A percentile compares a stretch with the other conserved stretches of the same genome.
Evolutionary conservation across 1,140 invertebrate genomes (phyloP).

Genomic region (Solen grandis): DNA sequence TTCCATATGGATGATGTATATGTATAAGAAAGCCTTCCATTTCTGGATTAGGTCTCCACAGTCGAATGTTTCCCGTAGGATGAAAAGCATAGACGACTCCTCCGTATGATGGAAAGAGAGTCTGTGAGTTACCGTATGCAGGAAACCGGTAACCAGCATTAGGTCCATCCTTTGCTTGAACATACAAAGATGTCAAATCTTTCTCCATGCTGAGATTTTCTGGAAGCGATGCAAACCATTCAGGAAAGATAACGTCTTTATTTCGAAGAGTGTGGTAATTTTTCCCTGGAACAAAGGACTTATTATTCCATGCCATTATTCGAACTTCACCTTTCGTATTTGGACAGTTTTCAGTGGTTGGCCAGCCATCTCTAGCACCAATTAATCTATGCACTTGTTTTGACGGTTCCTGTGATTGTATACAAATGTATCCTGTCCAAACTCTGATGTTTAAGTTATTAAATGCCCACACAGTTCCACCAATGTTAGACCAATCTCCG

Average conservation of each 20-base stretch:
- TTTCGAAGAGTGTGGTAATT: too few relatives aligned
- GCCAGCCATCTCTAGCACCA: not conserved
- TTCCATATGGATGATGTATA: conserved; percentile 28
- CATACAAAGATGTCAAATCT: conserved; percentile 30
- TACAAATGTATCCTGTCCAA: conserved; percentile 17
- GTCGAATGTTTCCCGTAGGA: not conserved
- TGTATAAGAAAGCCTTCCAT: conserved; percentile 3
- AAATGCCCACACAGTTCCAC: conserved; percentile 12
- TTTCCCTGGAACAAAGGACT: too few relatives aligned
- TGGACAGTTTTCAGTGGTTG: not conserved
- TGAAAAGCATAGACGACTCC: conserved; percentile 14
- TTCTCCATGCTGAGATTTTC: not conserved
- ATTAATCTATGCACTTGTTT: not conserved
- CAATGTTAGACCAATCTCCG: not conserved
- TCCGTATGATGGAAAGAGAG: conserved; percentile 4
- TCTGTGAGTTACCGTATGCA: conserved; percentile 20
- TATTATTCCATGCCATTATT: conserved; percentile 6
- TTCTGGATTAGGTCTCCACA: conserved; percentile 15
- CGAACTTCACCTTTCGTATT: conserved; percentile 26
- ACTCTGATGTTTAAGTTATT: conserved; percentile 4
- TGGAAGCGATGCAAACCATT: conserved; percentile 1
- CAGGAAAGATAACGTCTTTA: conserved; percentile 9
- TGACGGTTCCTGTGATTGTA: too few relatives aligned
- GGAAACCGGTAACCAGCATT: conserved; percentile 31
- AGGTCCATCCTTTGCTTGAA: conserved; percentile 17